A percentile compares a stretch with the other conserved stretches of the same genome.
phyloP scores from a whole-genome alignment of 2,888 invertebrate genomes.

The Leucozona laternaria region DNA sequence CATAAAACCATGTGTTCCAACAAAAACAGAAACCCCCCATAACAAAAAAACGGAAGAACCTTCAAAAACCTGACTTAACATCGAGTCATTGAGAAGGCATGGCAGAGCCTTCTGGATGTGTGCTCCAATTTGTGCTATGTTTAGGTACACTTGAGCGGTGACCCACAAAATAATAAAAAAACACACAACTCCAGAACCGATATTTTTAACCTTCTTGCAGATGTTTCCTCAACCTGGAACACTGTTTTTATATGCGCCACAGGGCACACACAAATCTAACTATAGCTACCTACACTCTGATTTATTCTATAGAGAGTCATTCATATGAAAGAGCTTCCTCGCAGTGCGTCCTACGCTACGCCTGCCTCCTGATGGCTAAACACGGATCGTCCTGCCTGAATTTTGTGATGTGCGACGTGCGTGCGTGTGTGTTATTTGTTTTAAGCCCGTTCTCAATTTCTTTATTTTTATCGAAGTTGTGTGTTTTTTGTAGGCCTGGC shows the following conservation, averaged over 20 bases:
- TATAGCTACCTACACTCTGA: slow-evolving; percentile 32
- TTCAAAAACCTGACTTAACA: slow-evolving; percentile 12
- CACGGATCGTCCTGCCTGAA: background rate
- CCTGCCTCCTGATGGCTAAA: background rate
- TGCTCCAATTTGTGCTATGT: slow-evolving; percentile 15
- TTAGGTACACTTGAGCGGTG: slow-evolving; percentile 11
- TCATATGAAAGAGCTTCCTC: background rate
- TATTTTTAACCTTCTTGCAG: slow-evolving; percentile 42
- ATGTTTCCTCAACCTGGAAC: slow-evolving; percentile 49
- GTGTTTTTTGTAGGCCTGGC: slow-evolving; percentile 30
- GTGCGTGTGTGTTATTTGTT: background rate
- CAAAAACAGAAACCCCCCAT: background rate
- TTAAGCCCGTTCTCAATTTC: background rate
- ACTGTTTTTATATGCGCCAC: slow-evolving; percentile 16
- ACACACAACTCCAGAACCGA: slow-evolving; percentile 6
- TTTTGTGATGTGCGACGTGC: background rate
- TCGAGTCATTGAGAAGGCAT: slow-evolving; percentile 17
- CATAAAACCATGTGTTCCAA: slow-evolving; percentile 37
- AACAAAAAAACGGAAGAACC: slow-evolving; percentile 7
- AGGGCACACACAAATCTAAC: background rate
- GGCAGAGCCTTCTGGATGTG: background rate
- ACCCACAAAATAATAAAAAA: slow-evolving; percentile 39
- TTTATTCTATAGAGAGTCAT: slow-evolving; percentile 30
- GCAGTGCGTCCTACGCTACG: too few relatives aligned
- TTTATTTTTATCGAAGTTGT: slow-evolving; percentile 4